phyloP scores from a whole-genome alignment of 2,797 vertebrate genomes.

The Gastrophryne carolinensis region DNA sequence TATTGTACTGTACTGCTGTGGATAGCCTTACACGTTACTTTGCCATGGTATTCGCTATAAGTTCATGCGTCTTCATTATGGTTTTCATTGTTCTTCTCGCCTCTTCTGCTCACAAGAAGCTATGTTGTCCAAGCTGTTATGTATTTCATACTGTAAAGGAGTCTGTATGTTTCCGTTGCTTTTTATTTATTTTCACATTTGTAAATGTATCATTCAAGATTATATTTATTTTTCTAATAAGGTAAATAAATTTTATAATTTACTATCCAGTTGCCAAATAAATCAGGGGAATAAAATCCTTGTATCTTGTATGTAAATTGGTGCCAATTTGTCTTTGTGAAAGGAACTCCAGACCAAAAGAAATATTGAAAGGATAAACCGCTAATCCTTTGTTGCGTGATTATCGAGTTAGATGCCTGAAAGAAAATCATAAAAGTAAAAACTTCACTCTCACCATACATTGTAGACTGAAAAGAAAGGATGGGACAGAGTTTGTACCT shows the following conservation, averaged over 20 bases:
- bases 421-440: too few relatives aligned
- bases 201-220: not conserved
- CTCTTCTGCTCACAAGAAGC: not conserved
- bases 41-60: not conserved
- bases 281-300: too few relatives aligned
- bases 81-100: not conserved
- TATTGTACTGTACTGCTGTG: constrained; percentile 65
- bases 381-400: too few relatives aligned
- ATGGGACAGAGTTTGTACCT: too few relatives aligned
- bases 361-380: too few relatives aligned
- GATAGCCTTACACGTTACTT: not conserved
- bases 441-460: too few relatives aligned
- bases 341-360: too few relatives aligned
- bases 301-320: too few relatives aligned
- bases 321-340: not conserved
- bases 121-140: not conserved
- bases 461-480: too few relatives aligned
- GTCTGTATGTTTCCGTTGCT: not conserved
- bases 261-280: not conserved
- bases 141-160: not conserved
- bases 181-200: constrained; percentile 21
- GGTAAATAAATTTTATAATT: not conserved
- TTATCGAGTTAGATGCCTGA: too few relatives aligned
- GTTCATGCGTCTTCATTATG: constrained; percentile 4
- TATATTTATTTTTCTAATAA: constrained; percentile 38